phyloP scores from a whole-genome alignment of 2,797 vertebrate species.

The Potorous gilbertii region DNA sequence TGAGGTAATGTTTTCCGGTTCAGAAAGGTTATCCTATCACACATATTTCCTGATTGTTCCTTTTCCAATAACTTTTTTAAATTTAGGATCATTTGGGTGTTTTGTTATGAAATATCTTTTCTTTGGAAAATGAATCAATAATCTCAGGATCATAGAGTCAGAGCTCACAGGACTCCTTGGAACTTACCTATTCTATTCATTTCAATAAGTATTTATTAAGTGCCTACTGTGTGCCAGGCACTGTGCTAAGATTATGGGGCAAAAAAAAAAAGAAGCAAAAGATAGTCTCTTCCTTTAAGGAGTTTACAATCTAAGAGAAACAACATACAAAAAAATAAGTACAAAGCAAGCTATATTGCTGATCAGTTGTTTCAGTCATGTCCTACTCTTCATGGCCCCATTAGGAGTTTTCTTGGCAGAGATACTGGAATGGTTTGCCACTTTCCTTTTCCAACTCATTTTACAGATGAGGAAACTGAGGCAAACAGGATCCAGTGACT shows the following conservation, averaged over 20 bases:
- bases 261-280: neutral
- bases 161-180: neutral
- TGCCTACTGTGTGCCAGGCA: too few relatives aligned
- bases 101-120: too few relatives aligned
- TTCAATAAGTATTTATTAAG: neutral
- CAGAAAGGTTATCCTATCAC: constrained; percentile 27
- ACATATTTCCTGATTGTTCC: constrained; percentile 46
- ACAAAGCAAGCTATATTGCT: neutral
- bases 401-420: neutral
- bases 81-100: constrained; percentile 8
- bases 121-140: too few relatives aligned
- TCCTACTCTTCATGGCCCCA: too few relatives aligned
- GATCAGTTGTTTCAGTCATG: neutral
- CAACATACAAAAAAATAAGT: neutral
- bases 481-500: neutral
- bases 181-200: neutral
- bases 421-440: neutral
- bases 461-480: neutral
- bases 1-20: constrained; percentile 50
- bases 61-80: neutral
- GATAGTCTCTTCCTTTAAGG: neutral
- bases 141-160: neutral
- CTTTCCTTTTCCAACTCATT: neutral
- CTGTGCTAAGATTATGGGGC: neutral
- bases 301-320: neutral